Conservation (phyloP, 1,140 invertebrate species). For the Pogonognathellus flavescens region DNA sequence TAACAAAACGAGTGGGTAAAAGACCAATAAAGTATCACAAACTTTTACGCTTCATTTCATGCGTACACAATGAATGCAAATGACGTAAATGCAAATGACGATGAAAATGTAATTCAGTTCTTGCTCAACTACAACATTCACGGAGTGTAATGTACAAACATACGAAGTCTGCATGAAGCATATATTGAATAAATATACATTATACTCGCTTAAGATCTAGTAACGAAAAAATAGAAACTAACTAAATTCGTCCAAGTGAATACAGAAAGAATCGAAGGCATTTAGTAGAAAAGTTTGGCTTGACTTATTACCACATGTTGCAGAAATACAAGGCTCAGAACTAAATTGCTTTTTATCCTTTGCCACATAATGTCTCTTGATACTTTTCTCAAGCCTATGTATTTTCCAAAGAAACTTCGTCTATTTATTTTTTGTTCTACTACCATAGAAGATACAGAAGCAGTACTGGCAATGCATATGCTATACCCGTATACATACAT, state of each 20-base stretch:
- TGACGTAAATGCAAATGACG: conserved; percentile 41
- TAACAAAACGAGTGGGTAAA: conserved; percentile 27
- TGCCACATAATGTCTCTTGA: background rate
- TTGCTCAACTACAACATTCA: background rate
- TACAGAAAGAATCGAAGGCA: conserved; percentile 9
- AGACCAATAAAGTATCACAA: conserved; percentile 40
- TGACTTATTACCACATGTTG: conserved; percentile 3
- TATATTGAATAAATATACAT: too few relatives aligned
- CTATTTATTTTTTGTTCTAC: background rate
- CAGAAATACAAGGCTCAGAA: background rate
- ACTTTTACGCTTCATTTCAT: conserved; percentile 43
- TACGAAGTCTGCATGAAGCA: too few relatives aligned
- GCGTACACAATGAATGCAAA: conserved; percentile 46
- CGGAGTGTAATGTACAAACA: too few relatives aligned
- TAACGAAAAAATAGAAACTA: background rate
- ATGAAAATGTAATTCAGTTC: conserved; percentile 43
- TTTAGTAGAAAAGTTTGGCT: conserved; percentile 18
- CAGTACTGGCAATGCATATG: too few relatives aligned
- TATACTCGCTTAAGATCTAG: background rate
- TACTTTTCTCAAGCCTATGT: background rate
- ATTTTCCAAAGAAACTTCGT: conserved; percentile 10
- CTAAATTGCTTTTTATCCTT: background rate
- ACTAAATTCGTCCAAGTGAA: background rate
- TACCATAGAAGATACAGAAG: too few relatives aligned
- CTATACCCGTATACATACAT: too few relatives aligned